These are phyloP conservation scores for Pseudomyrmex cubaensis DNA, from an alignment of 1,140 invertebrate genomes.

Conservation along the genomic window DNA sequence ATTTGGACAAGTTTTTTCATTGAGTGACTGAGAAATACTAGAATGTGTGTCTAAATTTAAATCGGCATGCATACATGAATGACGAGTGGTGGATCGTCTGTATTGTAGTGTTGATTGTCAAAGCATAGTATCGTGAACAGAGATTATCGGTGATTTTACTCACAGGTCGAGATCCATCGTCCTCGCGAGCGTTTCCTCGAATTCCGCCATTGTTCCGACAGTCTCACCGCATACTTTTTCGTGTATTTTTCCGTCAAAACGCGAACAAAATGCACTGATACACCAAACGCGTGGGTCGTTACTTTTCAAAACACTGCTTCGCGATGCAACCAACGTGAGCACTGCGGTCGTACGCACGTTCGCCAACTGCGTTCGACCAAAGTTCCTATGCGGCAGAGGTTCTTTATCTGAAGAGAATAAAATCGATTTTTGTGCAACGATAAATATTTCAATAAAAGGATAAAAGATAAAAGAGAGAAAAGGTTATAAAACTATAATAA, in stretches of 20 bases:
- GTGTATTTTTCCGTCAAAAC: background rate
- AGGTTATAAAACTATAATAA: too few species aligned
- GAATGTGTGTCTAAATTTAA: too few species aligned
- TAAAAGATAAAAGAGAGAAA: too few species aligned
- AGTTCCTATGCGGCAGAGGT: too few species aligned
- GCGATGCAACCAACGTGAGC: background rate
- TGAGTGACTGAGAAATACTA: too few species aligned
- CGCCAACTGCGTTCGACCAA: background rate
- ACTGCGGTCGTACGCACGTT: background rate
- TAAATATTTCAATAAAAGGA: too few species aligned
- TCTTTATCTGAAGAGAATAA: too few species aligned
- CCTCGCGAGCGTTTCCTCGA: slow-evolving; percentile 27
- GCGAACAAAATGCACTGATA: background rate
- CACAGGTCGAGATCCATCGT: slow-evolving; percentile 26
- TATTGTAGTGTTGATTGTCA: too few species aligned
- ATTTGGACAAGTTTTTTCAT: too few species aligned
- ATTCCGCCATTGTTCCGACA: slow-evolving; percentile 20
- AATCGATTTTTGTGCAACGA: too few species aligned
- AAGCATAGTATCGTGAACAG: too few species aligned
- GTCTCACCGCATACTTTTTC: background rate
- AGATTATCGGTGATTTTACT: slow-evolving; percentile 8
- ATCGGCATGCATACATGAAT: background rate
- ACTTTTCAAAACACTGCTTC: slow-evolving; percentile 39
- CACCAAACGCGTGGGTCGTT: slow-evolving; percentile 3
- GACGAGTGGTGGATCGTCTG: too few species aligned